Evolutionary conservation across 2,113 vertebrate species (phyloP).

Genomic region (Aegotheles bennettii): DNA sequence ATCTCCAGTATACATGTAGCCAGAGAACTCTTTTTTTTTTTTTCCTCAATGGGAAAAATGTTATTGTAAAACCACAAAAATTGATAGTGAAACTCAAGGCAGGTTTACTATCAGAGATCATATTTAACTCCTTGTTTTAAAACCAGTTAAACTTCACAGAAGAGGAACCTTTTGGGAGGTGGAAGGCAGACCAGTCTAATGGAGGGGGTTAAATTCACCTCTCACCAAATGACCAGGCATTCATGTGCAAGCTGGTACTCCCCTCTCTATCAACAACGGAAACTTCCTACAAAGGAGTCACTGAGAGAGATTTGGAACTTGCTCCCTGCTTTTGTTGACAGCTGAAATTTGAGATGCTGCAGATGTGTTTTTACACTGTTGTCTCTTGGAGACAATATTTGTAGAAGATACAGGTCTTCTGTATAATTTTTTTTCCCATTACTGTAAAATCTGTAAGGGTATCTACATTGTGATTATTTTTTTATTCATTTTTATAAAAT

Average conservation of each 20-base stretch:
- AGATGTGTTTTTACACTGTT: slow-evolving; percentile 18
- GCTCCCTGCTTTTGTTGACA: slow-evolving; percentile 11
- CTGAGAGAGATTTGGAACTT: slow-evolving; percentile 51
- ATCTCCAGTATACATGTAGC: neutral
- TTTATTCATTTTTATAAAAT: neutral
- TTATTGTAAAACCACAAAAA: neutral
- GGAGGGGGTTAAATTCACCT: neutral
- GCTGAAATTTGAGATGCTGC: slow-evolving; percentile 39
- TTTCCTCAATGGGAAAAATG: rapidly evolving
- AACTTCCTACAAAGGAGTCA: slow-evolving; percentile 27
- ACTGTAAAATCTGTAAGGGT: neutral
- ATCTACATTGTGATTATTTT: neutral
- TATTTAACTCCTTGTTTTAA: neutral
- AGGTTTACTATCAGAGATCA: neutral
- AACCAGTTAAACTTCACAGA: neutral
- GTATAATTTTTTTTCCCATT: neutral
- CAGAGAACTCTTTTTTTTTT: neutral
- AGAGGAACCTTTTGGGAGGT: neutral
- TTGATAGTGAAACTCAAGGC: neutral
- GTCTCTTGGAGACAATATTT: neutral
- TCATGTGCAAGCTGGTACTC: slow-evolving; percentile 27
- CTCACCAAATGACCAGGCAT: neutral
- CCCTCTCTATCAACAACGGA: slow-evolving; percentile 29
- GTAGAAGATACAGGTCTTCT: neutral
- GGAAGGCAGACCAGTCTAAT: neutral